Percentiles rank a stretch among this genome's conserved stretches.
These are phyloP conservation scores for Gobio gobio DNA, from an alignment of 2,113 vertebrate genomes.

Conservation along the genomic window DNA sequence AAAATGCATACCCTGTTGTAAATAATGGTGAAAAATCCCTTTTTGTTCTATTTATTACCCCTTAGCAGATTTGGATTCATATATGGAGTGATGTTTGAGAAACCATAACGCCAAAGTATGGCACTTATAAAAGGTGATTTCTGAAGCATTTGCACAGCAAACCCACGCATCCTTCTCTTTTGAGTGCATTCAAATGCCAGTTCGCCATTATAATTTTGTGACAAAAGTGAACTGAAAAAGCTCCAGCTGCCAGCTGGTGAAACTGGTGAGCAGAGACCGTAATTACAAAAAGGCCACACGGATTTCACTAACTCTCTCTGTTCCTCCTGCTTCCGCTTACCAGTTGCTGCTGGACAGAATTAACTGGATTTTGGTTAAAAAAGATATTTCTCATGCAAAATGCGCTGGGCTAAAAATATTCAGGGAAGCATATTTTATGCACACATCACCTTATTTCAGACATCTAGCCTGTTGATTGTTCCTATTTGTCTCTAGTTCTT, in stretches of 20 bases:
- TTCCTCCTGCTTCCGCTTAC: background rate
- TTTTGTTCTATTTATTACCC: too few relatives aligned
- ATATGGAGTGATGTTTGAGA: background rate
- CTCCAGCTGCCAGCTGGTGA: slow-evolving; percentile 33
- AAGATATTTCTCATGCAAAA: slow-evolving; percentile 2
- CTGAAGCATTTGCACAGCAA: background rate
- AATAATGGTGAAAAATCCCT: too few relatives aligned
- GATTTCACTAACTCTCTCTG: background rate
- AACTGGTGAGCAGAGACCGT: slow-evolving; percentile 17
- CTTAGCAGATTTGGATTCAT: too few relatives aligned
- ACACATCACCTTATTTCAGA: background rate
- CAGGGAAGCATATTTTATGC: slow-evolving; percentile 10
- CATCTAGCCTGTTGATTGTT: slow-evolving; percentile 29
- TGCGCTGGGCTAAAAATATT: slow-evolving; percentile 18
- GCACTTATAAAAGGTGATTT: background rate
- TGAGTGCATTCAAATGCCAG: background rate
- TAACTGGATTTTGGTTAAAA: slow-evolving; percentile 16
- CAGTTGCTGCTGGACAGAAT: background rate
- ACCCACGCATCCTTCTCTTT: background rate
- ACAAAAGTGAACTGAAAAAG: slow-evolving; percentile 13
- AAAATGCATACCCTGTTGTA: too few relatives aligned
- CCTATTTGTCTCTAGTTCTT: slow-evolving; percentile 36
- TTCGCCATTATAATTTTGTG: background rate
- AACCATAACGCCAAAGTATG: background rate
- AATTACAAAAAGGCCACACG: slow-evolving; percentile 3